phyloP scores from a whole-genome alignment of 2,113 vertebrate species.

The Formicarius rufipectus region DNA sequence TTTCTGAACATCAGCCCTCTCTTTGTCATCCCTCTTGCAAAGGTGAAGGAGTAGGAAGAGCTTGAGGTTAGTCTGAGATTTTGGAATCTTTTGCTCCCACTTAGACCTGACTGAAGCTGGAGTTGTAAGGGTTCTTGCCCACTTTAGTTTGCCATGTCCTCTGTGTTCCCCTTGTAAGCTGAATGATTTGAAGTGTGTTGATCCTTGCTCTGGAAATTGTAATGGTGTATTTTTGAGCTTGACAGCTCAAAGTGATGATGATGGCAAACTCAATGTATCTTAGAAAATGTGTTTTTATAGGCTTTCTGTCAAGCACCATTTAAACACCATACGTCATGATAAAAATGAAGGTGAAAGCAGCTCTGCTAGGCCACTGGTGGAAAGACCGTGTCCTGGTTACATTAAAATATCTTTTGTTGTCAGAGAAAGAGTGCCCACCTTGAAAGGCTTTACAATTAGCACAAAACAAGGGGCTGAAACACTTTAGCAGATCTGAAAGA shows the following conservation, averaged over 20 bases:
- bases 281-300: slow-evolving; percentile 1
- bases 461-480: background rate
- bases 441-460: background rate
- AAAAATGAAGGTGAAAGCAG: background rate
- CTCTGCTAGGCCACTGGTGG: background rate
- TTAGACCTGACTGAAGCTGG: background rate
- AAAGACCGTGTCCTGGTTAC: background rate
- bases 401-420: background rate
- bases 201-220: background rate
- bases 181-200: background rate
- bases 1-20: background rate
- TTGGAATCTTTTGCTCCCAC: background rate
- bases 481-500: background rate
- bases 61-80: background rate
- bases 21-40: background rate
- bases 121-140: background rate
- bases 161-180: background rate
- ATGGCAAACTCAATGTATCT: background rate
- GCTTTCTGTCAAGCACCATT: slow-evolving; percentile 5
- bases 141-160: background rate
- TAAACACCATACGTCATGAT: background rate
- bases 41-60: background rate
- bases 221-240: background rate
- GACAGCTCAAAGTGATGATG: slow-evolving; percentile 30
- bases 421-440: background rate